Conservation (phyloP, 2,888 invertebrate species). For the Steromphala cineraria region DNA sequence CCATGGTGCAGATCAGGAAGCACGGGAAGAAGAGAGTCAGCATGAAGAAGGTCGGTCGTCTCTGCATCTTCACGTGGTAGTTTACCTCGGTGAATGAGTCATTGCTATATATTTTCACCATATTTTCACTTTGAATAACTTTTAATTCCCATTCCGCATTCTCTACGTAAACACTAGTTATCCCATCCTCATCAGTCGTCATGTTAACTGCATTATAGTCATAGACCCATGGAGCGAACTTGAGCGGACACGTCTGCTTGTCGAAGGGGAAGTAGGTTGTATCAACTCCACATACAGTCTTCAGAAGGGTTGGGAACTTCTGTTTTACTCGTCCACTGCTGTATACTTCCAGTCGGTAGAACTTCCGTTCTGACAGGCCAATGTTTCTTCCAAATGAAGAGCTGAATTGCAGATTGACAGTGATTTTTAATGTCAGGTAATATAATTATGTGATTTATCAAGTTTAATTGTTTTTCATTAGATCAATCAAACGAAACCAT, state of each 20-base stretch:
- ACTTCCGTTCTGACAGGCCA: constrained; percentile 76
- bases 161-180: neutral
- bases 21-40: neutral
- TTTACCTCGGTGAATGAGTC: neutral
- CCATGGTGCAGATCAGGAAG: neutral
- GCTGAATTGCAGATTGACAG: too few relatives aligned
- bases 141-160: neutral
- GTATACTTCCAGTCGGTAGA: constrained; percentile 77
- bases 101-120: neutral
- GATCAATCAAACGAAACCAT: too few relatives aligned
- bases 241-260: constrained; percentile 68
- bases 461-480: too few relatives aligned
- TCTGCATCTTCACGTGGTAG: neutral
- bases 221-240: neutral
- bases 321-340: constrained; percentile 77
- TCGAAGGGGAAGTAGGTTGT: constrained; percentile 79
- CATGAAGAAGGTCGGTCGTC: neutral
- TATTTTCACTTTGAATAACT: neutral
- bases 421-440: too few relatives aligned
- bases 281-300: constrained; percentile 77
- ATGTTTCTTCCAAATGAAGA: neutral
- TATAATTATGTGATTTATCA: too few relatives aligned
- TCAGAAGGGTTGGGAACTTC: constrained; percentile 78
- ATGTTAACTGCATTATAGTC: neutral
- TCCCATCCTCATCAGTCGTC: neutral